A percentile compares a stretch with the other conserved stretches of the same genome.
phyloP scores from a whole-genome alignment of 2,888 invertebrate genomes.

The Lysandra coridon region DNA sequence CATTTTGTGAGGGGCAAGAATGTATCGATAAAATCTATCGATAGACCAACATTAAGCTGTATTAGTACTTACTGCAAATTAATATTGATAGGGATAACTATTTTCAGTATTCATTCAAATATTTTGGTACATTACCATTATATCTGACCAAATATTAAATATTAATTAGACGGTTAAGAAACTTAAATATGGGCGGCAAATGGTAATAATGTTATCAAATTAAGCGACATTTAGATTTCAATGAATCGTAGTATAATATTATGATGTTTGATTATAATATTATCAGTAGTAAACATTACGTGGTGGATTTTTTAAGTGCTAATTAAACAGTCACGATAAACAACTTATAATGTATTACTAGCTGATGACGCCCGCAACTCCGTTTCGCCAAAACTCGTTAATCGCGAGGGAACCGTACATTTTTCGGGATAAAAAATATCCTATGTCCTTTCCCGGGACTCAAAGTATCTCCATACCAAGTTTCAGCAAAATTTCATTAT shows the following conservation, averaged over 20 bases:
- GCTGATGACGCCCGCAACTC: no score
- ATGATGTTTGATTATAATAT: background rate
- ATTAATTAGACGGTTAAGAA: background rate
- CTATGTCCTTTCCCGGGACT: no score
- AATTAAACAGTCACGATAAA: background rate
- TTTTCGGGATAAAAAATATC: no score
- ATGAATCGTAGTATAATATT: background rate
- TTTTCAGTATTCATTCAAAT: background rate
- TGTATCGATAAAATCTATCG: slow-evolving; percentile 1
- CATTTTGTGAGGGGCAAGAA: background rate
- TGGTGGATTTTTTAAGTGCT: background rate
- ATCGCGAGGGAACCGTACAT: no score
- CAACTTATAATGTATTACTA: background rate
- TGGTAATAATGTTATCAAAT: background rate
- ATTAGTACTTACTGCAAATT: background rate
- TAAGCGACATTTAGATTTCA: background rate
- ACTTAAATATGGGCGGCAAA: background rate
- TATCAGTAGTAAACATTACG: background rate
- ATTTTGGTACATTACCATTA: background rate
- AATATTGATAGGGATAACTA: background rate
- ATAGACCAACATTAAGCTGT: background rate
- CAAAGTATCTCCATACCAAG: no score
- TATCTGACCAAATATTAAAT: background rate
- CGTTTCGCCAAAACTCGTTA: no score
- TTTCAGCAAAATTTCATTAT: no score